Evolutionary conservation across 2,797 vertebrate genomes (phyloP).

Genomic region (Peromyscus nudipes): DNA sequence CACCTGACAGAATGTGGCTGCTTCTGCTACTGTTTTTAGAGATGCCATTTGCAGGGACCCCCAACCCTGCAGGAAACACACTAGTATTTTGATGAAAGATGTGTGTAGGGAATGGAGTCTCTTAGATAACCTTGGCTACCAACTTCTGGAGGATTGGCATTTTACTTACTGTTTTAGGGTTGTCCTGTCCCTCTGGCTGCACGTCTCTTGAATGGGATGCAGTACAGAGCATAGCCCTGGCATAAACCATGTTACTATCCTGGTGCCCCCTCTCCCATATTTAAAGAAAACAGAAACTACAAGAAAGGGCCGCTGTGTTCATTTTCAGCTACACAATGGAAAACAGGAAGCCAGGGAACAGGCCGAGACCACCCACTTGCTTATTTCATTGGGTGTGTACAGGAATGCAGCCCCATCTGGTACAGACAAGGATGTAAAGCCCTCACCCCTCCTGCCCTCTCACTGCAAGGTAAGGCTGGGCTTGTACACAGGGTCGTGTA

Average conservation of each 20-base stretch:
- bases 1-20: conserved; percentile 41
- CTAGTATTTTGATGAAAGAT: conserved; percentile 37
- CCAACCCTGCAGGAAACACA: conserved; percentile 36
- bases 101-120: conserved; percentile 68
- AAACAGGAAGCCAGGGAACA: conserved; percentile 8
- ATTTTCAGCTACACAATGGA: conserved; percentile 61
- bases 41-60: neutral
- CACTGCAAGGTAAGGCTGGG: neutral
- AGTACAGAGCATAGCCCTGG: neutral
- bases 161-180: conserved; percentile 62
- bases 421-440: neutral
- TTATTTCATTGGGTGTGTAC: conserved; percentile 56
- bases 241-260: fast-evolving
- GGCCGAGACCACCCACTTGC: conserved; percentile 59
- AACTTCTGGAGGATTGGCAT: conserved; percentile 67
- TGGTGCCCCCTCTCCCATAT: neutral
- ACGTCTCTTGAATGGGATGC: neutral
- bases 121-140: conserved; percentile 71
- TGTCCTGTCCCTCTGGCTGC: neutral
- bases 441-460: neutral
- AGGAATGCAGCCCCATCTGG: conserved; percentile 38
- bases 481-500: too few species aligned
- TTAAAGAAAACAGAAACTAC: conserved; percentile 55
- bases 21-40: neutral
- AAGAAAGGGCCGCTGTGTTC: conserved; percentile 53